Conservation (phyloP, 2,113 vertebrate genomes). For the Pterocles gutturalis region DNA sequence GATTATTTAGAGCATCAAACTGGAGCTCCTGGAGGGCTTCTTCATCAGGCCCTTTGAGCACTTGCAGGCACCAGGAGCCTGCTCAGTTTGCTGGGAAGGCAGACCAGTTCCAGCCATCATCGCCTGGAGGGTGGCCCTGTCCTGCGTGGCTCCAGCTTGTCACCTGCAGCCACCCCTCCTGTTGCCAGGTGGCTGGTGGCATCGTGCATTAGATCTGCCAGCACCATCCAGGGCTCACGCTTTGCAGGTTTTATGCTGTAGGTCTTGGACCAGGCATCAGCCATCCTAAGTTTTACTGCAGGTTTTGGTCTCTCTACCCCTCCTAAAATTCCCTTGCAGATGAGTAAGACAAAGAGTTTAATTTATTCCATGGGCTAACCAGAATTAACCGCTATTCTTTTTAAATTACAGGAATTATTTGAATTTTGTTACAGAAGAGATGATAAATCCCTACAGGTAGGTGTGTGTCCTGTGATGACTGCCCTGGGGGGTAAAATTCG, state of each 20-base stretch:
- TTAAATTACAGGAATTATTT: constrained; percentile 92
- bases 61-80: background rate
- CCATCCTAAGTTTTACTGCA: background rate
- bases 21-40: background rate
- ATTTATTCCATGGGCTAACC: background rate
- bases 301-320: background rate
- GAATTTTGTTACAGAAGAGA: constrained; percentile 98
- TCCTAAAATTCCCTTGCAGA: background rate
- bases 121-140: background rate
- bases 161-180: background rate
- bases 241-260: background rate
- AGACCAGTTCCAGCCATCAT: background rate
- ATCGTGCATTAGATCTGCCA: background rate
- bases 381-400: background rate
- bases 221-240: background rate
- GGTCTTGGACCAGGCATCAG: background rate
- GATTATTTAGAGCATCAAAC: background rate
- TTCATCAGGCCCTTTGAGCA: background rate
- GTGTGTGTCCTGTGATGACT: constrained; percentile 35
- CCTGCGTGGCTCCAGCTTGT: background rate
- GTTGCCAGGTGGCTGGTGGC: background rate
- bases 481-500: background rate
- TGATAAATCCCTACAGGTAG: constrained; percentile 97
- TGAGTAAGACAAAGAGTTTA: background rate
- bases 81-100: background rate